Base-by-base conservation (phyloP, 2,888 invertebrate genomes). In the Drosophila meridionalis region DNA sequence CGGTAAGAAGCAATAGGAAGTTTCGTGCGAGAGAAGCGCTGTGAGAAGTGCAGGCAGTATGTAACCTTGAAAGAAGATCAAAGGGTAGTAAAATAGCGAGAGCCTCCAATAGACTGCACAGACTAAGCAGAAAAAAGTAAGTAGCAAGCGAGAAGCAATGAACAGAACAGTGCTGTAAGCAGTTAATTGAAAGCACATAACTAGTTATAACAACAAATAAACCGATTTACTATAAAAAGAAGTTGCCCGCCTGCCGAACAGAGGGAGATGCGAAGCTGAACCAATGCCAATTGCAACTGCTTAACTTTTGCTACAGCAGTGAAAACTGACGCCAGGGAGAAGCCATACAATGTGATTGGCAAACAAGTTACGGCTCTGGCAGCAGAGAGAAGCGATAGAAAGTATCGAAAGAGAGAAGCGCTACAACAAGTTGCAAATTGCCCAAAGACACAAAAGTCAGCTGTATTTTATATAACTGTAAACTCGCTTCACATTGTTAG, bases 201-300 rank as follows among this genome's bases (percentile, higher is more conserved):
- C 47, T 28, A 7, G 12, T 14, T 30, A 0, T 32, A 9, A 3
- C n/a, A 50, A 6, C 8, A 32, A 50, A 5, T 32, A 50, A 50
- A 14, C 5, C n/a, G 50, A 50, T 50, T 50, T n/a, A 32, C 32
- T 11, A 9, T 1, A 5, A n/a, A 50, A 50, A 12, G 34, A 34
- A 32, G 20, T 34, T 32, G 26, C 14, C 30, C 3, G 48, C 30
- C 8, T 8, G 48, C 32, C 28, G n/a, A 50, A 32, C 26, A 34
- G 14, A 47, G 59, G 12, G 12, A 64, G 50, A 57, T 52, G 32
- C 53, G 40, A 9, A 20, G 57, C 47, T 14, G 28, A 47, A 12
- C 28, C 28, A 47, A 14, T 28, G 26, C 11, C 57, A 34, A 20
- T 20, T 52, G 52, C 34, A 52, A 11, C 34, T 20, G 34, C 12